Percentiles rank a stretch among this genome's conserved stretches.
These are phyloP conservation scores for Paratilapia polleni DNA, from an alignment of 2,113 vertebrate species.

Conservation along the genomic window DNA sequence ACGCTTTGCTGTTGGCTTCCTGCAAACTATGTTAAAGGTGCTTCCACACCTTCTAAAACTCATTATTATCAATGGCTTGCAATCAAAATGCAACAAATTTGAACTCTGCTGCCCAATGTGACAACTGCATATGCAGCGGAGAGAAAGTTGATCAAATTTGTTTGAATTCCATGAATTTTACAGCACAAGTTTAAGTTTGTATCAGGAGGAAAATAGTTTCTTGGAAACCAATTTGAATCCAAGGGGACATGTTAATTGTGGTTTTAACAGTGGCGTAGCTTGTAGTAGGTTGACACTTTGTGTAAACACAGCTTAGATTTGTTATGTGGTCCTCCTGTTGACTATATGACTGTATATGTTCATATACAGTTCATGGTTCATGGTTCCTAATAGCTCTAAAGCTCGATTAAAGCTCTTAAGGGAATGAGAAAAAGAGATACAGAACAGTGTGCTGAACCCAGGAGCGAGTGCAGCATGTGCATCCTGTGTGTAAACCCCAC, in stretches of 20 bases:
- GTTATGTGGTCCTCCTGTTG: background rate
- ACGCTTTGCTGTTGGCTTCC: background rate
- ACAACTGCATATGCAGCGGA: too few relatives aligned
- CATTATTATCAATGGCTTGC: background rate
- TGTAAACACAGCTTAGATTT: background rate
- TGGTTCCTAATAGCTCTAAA: background rate
- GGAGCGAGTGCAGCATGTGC: background rate
- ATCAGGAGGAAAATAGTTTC: background rate
- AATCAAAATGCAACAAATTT: background rate
- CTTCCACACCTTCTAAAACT: background rate
- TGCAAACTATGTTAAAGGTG: background rate
- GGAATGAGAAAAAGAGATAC: background rate
- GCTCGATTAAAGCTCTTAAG: background rate
- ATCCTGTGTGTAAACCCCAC: background rate
- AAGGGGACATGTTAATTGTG: background rate
- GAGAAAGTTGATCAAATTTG: too few relatives aligned
- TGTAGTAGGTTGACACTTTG: background rate
- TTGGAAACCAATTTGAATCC: background rate
- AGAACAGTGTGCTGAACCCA: background rate
- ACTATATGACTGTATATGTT: background rate
- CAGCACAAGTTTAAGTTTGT: background rate
- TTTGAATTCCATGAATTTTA: too few relatives aligned
- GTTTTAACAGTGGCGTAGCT: background rate
- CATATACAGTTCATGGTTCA: background rate
- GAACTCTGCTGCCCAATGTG: background rate